A percentile compares a stretch with the other conserved stretches of the same genome.
Evolutionary conservation across 1,140 invertebrate genomes (phyloP).

Genomic region (Bombus sylvicola): DNA sequence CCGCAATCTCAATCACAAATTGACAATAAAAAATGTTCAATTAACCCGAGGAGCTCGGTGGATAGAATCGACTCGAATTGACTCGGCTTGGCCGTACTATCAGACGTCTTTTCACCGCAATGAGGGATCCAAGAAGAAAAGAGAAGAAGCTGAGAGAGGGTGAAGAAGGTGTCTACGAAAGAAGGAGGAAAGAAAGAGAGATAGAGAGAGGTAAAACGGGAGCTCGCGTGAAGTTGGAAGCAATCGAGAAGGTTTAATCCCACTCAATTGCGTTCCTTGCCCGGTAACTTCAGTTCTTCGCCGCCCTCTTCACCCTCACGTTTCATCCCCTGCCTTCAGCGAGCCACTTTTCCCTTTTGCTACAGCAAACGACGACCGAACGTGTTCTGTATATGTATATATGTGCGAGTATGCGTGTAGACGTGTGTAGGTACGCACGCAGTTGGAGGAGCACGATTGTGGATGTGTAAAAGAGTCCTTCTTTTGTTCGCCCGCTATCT

Average conservation of each 20-base stretch:
- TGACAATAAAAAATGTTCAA: conserved; percentile 83
- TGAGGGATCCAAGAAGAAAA: conserved; percentile 38
- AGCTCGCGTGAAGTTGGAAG: conserved; percentile 80
- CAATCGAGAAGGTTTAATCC: conserved; percentile 82
- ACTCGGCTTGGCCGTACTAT: conserved; percentile 64
- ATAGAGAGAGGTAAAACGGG: conserved; percentile 43
- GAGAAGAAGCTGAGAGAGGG: conserved; percentile 9
- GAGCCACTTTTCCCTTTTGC: conserved; percentile 71
- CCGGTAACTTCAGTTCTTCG: conserved; percentile 72
- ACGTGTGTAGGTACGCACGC: background rate
- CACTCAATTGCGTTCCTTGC: conserved; percentile 80
- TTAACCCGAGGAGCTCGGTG: conserved; percentile 75
- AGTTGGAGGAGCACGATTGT: background rate
- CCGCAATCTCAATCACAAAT: conserved; percentile 81
- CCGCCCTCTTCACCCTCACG: conserved; percentile 48
- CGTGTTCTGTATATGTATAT: background rate
- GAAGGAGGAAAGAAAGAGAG: conserved; percentile 12
- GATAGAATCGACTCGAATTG: conserved; percentile 73
- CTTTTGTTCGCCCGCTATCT: conserved; percentile 60
- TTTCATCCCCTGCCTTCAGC: conserved; percentile 54
- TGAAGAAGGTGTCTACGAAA: background rate
- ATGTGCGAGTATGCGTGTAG: background rate
- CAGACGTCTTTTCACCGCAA: conserved; percentile 75
- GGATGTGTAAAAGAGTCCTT: conserved; percentile 46
- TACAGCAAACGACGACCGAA: conserved; percentile 55